Conservation (phyloP, 2,113 vertebrate species). For the Alexandromys fortis region DNA sequence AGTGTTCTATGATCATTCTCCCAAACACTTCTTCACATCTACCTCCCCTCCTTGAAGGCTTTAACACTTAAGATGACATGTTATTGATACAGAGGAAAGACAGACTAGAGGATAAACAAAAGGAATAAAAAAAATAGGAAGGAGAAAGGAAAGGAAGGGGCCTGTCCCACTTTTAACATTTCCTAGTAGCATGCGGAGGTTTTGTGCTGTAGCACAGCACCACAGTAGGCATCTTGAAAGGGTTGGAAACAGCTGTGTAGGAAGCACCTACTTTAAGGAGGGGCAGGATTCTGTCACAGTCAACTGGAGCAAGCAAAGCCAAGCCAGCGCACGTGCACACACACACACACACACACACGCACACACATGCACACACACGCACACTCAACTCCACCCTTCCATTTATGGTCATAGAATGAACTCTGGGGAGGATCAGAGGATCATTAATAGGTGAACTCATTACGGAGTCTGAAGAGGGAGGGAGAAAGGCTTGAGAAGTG, state of each 20-base stretch:
- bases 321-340: neutral
- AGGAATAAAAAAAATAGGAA: neutral
- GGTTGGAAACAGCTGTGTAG: neutral
- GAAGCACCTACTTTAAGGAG: neutral
- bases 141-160: neutral
- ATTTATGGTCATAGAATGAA: neutral
- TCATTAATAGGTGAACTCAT: neutral
- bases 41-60: neutral
- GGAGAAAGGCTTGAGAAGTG: neutral
- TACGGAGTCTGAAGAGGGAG: neutral
- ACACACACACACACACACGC: neutral
- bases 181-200: neutral
- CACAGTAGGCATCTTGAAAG: neutral
- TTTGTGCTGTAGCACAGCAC: neutral
- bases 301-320: neutral
- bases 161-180: neutral
- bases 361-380: neutral
- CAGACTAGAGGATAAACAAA: neutral
- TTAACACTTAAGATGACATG: neutral
- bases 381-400: neutral
- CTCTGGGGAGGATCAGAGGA: neutral
- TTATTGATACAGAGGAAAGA: neutral
- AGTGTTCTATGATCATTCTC: neutral
- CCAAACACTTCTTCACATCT: neutral
- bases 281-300: neutral